Conservation (phyloP, 2,113 vertebrate genomes). For the Lathamus discolor region DNA sequence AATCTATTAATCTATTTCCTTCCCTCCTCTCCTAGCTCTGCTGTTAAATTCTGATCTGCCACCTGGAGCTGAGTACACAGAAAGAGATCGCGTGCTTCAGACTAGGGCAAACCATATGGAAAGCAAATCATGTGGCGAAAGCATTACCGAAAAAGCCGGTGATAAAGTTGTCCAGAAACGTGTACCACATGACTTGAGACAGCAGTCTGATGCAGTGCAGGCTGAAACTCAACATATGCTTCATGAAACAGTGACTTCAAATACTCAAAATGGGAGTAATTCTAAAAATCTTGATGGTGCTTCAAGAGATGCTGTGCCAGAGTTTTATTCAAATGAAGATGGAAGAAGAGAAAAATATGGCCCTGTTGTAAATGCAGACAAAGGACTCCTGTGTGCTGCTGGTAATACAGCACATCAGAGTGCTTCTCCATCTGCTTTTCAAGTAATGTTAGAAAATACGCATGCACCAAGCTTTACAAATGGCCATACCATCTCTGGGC, state of each 20-base stretch:
- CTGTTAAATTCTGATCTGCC: slow-evolving; percentile 35
- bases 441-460: background rate
- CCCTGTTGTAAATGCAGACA: background rate
- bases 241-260: background rate
- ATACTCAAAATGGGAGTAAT: background rate
- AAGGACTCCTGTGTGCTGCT: background rate
- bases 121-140: slow-evolving; percentile 1
- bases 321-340: background rate
- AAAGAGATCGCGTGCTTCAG: background rate
- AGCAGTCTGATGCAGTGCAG: slow-evolving; percentile 11
- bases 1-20: background rate
- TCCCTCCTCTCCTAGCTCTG: background rate
- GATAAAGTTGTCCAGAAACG: slow-evolving; percentile 12
- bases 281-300: background rate
- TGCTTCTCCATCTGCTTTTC: background rate
- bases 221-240: background rate
- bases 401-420: background rate
- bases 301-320: background rate
- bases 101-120: background rate
- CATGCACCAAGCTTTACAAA: background rate
- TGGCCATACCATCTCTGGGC: background rate
- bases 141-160: background rate
- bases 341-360: background rate
- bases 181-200: slow-evolving; percentile 37
- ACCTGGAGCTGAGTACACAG: slow-evolving; percentile 16